Evolutionary conservation across 2,888 invertebrate species (phyloP).

Genomic region (Acleris cristana): DNA sequence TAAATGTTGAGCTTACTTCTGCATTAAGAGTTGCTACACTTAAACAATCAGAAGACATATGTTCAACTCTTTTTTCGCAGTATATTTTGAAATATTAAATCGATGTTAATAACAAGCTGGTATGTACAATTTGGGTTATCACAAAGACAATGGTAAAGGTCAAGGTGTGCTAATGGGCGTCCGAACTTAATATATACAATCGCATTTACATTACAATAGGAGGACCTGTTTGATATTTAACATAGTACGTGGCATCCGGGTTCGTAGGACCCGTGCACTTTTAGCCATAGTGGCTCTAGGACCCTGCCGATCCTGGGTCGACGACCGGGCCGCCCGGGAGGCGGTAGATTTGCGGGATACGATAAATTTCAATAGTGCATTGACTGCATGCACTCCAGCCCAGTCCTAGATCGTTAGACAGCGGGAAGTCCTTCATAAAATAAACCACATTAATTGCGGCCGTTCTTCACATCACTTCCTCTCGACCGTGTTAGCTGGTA

Average conservation of each 20-base stretch:
- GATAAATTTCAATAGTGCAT: slow-evolving; percentile 82
- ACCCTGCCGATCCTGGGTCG: slow-evolving; percentile 74
- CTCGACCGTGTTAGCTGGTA: background rate
- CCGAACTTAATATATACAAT: slow-evolving; percentile 7
- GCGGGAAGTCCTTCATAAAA: slow-evolving; percentile 44
- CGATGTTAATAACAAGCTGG: too few species aligned
- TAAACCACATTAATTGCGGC: slow-evolving; percentile 44
- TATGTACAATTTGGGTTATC: too few species aligned
- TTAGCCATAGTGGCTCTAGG: slow-evolving; percentile 61
- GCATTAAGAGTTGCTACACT: too few species aligned
- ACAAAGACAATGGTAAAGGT: background rate
- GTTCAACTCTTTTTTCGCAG: too few species aligned
- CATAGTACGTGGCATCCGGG: slow-evolving; percentile 59
- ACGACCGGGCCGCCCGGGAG: slow-evolving; percentile 68
- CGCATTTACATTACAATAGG: slow-evolving; percentile 37
- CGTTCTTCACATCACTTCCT: slow-evolving; percentile 18
- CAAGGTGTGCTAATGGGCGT: slow-evolving; percentile 21
- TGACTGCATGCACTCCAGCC: slow-evolving; percentile 65
- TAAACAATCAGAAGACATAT: too few species aligned
- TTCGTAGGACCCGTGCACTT: slow-evolving; percentile 65
- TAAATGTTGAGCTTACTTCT: too few species aligned
- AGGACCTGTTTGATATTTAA: slow-evolving; percentile 38
- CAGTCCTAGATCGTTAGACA: slow-evolving; percentile 53
- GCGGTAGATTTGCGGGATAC: slow-evolving; percentile 79
- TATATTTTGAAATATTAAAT: background rate